Conservation (phyloP, 2,797 vertebrate genomes). For the Paramormyrops hopkinsi region DNA sequence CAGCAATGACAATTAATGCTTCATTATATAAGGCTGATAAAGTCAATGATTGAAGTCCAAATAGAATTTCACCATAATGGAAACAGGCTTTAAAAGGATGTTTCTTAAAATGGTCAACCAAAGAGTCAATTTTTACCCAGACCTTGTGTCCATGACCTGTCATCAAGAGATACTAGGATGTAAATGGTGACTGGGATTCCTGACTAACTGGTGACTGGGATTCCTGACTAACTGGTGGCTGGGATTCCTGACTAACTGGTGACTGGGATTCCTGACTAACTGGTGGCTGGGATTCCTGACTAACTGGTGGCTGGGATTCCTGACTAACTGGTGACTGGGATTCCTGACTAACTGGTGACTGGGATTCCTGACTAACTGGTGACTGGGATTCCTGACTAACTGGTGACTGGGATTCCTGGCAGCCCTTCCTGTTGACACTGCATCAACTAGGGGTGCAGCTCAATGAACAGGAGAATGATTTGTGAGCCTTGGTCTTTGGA, state of each 20-base stretch:
- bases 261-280: conserved; percentile 32
- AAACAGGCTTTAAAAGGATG: not conserved
- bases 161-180: conserved; percentile 44
- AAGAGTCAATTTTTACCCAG: not conserved
- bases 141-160: conserved; percentile 34
- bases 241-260: conserved; percentile 30
- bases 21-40: not conserved
- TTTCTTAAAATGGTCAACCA: conserved; percentile 4
- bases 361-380: conserved; percentile 11
- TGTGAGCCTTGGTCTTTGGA: conserved; percentile 23
- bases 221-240: conserved; percentile 27
- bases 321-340: conserved; percentile 25
- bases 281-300: conserved; percentile 22
- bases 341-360: conserved; percentile 40
- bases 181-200: conserved; percentile 35
- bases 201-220: conserved; percentile 48
- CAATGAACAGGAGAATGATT: conserved; percentile 10
- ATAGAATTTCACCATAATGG: not conserved
- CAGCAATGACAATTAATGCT: not conserved
- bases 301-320: conserved; percentile 43
- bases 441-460: not conserved
- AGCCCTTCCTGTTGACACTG: conserved; percentile 36
- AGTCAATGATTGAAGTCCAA: not conserved
- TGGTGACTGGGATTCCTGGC: conserved; percentile 42
- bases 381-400: conserved; percentile 30